Evolutionary conservation across 2,113 vertebrate species (phyloP).

Genomic region (Canis aureus): DNA sequence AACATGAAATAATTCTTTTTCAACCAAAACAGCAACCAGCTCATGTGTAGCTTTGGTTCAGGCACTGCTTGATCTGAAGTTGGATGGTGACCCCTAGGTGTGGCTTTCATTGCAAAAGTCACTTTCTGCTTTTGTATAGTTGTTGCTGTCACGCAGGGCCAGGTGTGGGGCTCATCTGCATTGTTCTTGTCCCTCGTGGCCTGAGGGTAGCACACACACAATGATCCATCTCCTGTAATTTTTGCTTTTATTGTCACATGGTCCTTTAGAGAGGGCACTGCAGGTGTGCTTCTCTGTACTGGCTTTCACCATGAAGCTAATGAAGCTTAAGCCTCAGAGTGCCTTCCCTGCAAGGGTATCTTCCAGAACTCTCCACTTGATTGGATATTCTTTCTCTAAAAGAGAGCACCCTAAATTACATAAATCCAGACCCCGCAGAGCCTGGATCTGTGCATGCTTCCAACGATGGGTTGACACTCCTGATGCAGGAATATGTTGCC

Average conservation of each 20-base stretch:
- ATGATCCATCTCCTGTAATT: background rate
- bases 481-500: background rate
- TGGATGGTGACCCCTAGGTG: background rate
- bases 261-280: background rate
- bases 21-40: background rate
- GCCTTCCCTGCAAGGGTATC: background rate
- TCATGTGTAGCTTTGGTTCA: background rate
- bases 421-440: background rate
- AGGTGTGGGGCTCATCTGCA: fast-evolving
- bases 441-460: background rate
- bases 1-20: background rate
- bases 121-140: background rate
- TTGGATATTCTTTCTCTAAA: background rate
- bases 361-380: background rate
- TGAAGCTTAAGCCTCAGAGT: background rate
- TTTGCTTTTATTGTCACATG: background rate
- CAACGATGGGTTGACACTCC: background rate
- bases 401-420: background rate
- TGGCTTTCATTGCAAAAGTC: background rate
- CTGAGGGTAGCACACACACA: background rate
- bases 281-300: background rate
- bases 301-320: background rate
- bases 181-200: background rate
- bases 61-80: background rate
- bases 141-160: background rate